These are phyloP conservation scores for Delichon dasypus DNA, from an alignment of 2,797 vertebrate species.

Conservation along the genomic window DNA sequence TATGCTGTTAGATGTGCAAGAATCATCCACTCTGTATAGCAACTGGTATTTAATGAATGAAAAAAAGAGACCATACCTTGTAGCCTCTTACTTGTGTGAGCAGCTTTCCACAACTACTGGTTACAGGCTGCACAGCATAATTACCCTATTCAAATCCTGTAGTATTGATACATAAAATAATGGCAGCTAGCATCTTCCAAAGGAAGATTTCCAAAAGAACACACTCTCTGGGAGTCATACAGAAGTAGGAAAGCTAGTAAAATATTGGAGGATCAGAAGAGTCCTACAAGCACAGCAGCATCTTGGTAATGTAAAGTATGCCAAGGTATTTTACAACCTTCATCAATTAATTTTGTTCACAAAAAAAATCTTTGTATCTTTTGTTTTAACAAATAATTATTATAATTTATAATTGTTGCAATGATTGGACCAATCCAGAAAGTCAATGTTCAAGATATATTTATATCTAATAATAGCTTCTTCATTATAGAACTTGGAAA, in stretches of 20 bases:
- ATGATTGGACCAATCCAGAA: slow-evolving; percentile 64
- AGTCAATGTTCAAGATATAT: slow-evolving; percentile 51
- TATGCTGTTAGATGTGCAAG: not conserved
- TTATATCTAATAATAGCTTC: slow-evolving; percentile 52
- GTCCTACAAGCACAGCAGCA: not conserved
- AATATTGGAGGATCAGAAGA: not conserved
- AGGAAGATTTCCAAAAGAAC: not conserved
- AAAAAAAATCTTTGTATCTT: not conserved
- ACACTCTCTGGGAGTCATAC: not conserved
- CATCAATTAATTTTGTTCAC: not conserved
- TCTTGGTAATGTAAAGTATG: not conserved
- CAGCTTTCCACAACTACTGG: not conserved
- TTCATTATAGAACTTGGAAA: slow-evolving; percentile 44
- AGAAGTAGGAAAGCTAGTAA: not conserved
- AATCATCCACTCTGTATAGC: not conserved
- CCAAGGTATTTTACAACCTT: not conserved
- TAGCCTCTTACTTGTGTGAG: not conserved
- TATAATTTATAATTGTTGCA: slow-evolving; percentile 62
- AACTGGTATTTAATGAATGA: not conserved
- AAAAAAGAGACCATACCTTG: not conserved
- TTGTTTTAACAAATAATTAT: slow-evolving; percentile 66
- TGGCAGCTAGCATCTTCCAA: not conserved
- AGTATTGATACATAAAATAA: not conserved
- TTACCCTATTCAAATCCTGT: not conserved
- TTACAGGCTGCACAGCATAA: not conserved